These are phyloP conservation scores for Platichthys stellatus DNA, from an alignment of 2,113 vertebrate species.

Conservation along the genomic window DNA sequence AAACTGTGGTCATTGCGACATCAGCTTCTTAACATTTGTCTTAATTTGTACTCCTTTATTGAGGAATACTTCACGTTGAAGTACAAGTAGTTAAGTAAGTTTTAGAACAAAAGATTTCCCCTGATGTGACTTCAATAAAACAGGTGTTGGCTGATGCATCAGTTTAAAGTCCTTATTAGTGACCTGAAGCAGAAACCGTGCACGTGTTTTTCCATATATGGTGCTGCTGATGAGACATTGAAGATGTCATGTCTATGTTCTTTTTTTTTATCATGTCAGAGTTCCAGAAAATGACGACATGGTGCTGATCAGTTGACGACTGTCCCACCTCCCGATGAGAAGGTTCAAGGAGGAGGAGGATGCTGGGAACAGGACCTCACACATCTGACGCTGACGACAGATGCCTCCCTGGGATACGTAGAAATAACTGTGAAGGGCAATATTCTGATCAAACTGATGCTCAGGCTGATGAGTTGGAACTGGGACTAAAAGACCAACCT, in stretches of 20 bases:
- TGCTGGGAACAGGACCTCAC: constrained; percentile 28
- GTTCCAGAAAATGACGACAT: constrained; percentile 67
- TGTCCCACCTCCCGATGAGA: constrained; percentile 4
- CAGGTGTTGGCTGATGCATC: neutral
- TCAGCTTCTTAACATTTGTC: too few species aligned
- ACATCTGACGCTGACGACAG: constrained; percentile 7
- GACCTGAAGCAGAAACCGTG: neutral
- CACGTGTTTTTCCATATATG: neutral
- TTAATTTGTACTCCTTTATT: too few species aligned
- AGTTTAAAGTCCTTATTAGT: neutral
- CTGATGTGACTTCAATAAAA: too few species aligned
- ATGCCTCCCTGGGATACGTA: neutral
- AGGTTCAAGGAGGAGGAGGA: constrained; percentile 14
- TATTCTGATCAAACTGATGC: neutral
- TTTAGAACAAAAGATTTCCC: too few species aligned
- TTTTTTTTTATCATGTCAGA: constrained; percentile 40
- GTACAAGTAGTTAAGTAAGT: too few species aligned
- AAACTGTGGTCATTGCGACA: too few species aligned
- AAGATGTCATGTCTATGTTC: constrained; percentile 1
- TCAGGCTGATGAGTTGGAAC: neutral
- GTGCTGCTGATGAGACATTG: neutral
- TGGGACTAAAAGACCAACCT: neutral
- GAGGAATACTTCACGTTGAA: too few species aligned
- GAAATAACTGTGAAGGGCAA: constrained; percentile 1
- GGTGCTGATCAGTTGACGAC: constrained; percentile 71